Conservation (phyloP, 2,888 invertebrate species). For the Spatulosminthurus flaviceps region DNA sequence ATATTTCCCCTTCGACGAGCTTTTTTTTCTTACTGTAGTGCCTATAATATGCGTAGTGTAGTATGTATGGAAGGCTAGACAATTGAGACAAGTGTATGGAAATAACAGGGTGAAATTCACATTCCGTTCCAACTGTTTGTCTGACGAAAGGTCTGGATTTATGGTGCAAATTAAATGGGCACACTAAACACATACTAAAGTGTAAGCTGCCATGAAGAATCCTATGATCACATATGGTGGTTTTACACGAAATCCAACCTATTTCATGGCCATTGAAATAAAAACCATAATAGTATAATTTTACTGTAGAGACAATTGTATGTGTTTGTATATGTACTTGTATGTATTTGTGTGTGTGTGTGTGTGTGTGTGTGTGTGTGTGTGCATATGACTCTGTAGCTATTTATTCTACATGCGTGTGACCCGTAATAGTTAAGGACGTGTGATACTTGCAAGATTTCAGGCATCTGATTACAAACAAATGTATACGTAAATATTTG, state of each 20-base stretch:
- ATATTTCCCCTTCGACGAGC: too few species aligned
- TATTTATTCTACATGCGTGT: not conserved
- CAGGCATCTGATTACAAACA: too few species aligned
- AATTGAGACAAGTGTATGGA: not conserved
- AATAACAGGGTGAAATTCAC: slow-evolving; percentile 5
- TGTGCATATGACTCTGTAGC: too few species aligned
- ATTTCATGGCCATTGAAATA: slow-evolving; percentile 5
- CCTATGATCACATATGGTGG: not conserved
- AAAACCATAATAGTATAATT: slow-evolving; percentile 30
- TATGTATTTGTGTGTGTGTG: too few species aligned
- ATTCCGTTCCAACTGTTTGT: not conserved
- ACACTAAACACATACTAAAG: slow-evolving; percentile 33
- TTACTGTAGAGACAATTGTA: slow-evolving; percentile 24
- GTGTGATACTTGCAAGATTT: not conserved
- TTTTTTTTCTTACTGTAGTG: too few species aligned
- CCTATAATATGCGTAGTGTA: too few species aligned
- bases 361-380: too few species aligned
- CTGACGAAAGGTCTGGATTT: slow-evolving; percentile 30
- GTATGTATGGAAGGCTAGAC: too few species aligned
- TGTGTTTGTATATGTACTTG: not conserved
- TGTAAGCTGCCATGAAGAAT: slow-evolving; percentile 33
- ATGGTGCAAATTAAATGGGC: slow-evolving; percentile 43
- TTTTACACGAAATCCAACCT: not conserved
- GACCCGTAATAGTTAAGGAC: too few species aligned
- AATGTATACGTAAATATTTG: too few species aligned